phyloP scores from a whole-genome alignment of 2,113 vertebrate genomes.

The Cheilinus undulatus region DNA sequence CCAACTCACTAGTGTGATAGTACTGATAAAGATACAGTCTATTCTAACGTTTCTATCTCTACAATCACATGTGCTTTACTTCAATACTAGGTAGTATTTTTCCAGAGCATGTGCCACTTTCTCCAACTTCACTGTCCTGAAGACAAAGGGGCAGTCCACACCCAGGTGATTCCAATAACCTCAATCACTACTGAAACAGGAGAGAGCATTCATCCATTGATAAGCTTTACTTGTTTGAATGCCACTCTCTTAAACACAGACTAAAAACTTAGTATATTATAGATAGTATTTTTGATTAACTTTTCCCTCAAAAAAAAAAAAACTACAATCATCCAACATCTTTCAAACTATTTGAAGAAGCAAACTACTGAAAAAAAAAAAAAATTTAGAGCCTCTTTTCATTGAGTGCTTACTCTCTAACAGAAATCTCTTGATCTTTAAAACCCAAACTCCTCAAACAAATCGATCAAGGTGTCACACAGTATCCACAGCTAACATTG shows the following conservation, averaged over 20 bases:
- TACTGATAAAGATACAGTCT: too few species aligned
- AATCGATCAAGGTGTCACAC: background rate
- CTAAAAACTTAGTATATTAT: too few species aligned
- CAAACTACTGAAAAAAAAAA: background rate
- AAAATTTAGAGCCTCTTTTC: background rate
- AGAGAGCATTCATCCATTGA: background rate
- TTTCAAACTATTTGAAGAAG: background rate
- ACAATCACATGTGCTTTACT: background rate
- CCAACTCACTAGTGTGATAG: too few species aligned
- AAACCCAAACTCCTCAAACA: background rate
- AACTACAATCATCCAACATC: background rate
- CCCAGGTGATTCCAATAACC: background rate
- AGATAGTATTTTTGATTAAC: too few species aligned
- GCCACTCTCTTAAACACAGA: too few species aligned
- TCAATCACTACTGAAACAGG: background rate
- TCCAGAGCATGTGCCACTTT: background rate
- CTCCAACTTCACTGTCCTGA: background rate
- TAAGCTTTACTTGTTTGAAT: too few species aligned
- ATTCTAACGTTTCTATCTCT: too few species aligned
- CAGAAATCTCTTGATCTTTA: too few species aligned
- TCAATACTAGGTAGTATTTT: background rate
- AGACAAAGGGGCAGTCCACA: background rate
- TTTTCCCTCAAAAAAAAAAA: background rate
- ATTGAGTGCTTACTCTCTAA: too few species aligned
- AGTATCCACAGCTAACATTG: background rate